Evolutionary conservation across 2,113 vertebrate genomes (phyloP).

Genomic region (Equus quagga): DNA sequence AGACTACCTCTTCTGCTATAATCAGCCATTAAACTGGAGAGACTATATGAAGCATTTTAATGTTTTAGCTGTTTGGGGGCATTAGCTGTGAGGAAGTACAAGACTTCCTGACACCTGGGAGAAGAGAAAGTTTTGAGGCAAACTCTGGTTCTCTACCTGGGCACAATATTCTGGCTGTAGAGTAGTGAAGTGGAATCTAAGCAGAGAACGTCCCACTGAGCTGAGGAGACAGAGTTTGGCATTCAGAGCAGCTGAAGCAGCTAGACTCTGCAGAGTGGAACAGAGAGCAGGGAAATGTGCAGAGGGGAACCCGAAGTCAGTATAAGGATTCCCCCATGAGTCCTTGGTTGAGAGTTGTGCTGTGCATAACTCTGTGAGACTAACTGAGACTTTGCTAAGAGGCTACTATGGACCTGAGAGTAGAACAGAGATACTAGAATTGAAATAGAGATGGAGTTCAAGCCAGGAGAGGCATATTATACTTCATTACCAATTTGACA

Average conservation of each 20-base stretch:
- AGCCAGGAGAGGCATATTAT: neutral
- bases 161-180: neutral
- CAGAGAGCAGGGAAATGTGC: neutral
- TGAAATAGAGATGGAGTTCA: neutral
- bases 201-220: neutral
- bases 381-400: neutral
- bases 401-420: accelerated
- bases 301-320: neutral
- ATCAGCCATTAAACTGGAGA: neutral
- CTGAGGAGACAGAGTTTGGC: neutral
- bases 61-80: neutral
- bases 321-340: accelerated
- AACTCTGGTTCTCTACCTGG: neutral
- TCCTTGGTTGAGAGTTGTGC: neutral
- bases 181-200: neutral
- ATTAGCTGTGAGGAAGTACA: neutral
- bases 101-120: neutral
- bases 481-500: neutral
- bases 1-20: neutral
- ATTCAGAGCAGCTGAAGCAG: neutral
- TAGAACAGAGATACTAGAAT: neutral
- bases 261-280: neutral
- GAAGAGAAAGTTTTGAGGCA: neutral
- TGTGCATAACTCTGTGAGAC: neutral
- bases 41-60: neutral